A percentile compares a stretch with the other conserved stretches of the same genome.
phyloP scores from a whole-genome alignment of 2,888 invertebrate genomes.

The Dynastes grantii region DNA sequence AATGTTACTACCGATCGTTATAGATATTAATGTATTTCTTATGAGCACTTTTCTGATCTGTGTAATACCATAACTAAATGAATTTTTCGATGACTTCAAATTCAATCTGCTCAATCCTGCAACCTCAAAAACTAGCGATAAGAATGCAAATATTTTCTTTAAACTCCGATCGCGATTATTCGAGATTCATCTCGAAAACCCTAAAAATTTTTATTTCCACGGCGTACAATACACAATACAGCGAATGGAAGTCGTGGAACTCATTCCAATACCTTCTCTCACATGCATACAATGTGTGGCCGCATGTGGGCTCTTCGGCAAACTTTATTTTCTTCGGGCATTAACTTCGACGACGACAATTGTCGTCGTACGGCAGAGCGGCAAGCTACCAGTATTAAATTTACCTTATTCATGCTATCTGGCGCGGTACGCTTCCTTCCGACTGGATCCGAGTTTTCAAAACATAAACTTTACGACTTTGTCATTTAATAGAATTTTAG shows the following conservation, averaged over 20 bases:
- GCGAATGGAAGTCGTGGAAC: neutral
- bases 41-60: too few relatives aligned
- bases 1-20: too few relatives aligned
- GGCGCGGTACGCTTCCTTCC: constrained; percentile 12
- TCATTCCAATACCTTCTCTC: neutral
- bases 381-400: constrained; percentile 25
- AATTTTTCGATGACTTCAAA: too few relatives aligned
- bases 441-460: constrained; percentile 37
- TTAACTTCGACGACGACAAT: constrained; percentile 39
- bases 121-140: neutral
- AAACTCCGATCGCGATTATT: neutral
- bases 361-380: constrained; percentile 5
- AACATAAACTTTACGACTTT: constrained; percentile 46
- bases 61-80: too few relatives aligned
- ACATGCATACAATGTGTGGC: constrained; percentile 21
- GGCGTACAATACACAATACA: neutral
- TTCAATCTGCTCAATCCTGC: too few relatives aligned
- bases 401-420: constrained; percentile 45
- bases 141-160: neutral
- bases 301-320: constrained; percentile 21
- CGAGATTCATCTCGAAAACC: neutral
- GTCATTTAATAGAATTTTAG: constrained; percentile 47
- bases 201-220: constrained; percentile 14
- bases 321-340: constrained; percentile 45
- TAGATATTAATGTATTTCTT: too few relatives aligned